Conservation (phyloP, 2,888 invertebrate species). For the Leptinotarsa tumamoca region DNA sequence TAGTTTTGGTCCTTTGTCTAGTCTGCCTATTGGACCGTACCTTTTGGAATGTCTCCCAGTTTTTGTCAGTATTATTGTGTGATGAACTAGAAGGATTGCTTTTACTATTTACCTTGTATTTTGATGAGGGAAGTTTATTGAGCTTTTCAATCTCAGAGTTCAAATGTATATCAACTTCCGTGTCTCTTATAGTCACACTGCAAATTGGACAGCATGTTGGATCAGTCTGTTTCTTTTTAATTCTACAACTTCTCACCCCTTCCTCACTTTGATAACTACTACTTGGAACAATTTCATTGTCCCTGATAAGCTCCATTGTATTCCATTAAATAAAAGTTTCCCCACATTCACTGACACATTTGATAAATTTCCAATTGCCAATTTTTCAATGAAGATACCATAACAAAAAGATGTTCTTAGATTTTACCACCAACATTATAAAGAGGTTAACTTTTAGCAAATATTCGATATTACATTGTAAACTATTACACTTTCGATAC, state of each 20-base stretch:
- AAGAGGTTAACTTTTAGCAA: constrained; percentile 16
- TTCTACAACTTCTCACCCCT: constrained; percentile 66
- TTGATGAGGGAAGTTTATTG: constrained; percentile 68
- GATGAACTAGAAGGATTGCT: constrained; percentile 67
- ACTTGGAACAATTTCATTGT: constrained; percentile 50
- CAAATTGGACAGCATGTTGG: constrained; percentile 90
- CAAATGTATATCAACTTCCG: constrained; percentile 87
- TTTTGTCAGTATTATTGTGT: constrained; percentile 66
- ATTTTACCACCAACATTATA: constrained; percentile 38
- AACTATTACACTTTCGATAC: constrained; percentile 4
- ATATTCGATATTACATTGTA: not conserved
- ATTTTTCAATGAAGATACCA: constrained; percentile 31
- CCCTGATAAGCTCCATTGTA: constrained; percentile 53
- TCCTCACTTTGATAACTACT: constrained; percentile 58
- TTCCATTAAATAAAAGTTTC: constrained; percentile 44
- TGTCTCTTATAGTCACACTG: constrained; percentile 83
- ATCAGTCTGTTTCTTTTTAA: constrained; percentile 74
- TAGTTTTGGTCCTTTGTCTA: constrained; percentile 74
- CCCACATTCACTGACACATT: constrained; percentile 24
- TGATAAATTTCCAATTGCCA: constrained; percentile 2
- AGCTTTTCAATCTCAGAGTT: constrained; percentile 83
- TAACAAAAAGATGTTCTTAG: constrained; percentile 44
- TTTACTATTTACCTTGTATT: constrained; percentile 59
- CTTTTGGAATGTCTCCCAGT: constrained; percentile 82
- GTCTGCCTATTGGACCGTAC: constrained; percentile 81